Evolutionary conservation across 2,113 vertebrate genomes (phyloP), one percentile per base, ranked within the genome.

Genomic region (Ranitomeya imitator): DNA sequence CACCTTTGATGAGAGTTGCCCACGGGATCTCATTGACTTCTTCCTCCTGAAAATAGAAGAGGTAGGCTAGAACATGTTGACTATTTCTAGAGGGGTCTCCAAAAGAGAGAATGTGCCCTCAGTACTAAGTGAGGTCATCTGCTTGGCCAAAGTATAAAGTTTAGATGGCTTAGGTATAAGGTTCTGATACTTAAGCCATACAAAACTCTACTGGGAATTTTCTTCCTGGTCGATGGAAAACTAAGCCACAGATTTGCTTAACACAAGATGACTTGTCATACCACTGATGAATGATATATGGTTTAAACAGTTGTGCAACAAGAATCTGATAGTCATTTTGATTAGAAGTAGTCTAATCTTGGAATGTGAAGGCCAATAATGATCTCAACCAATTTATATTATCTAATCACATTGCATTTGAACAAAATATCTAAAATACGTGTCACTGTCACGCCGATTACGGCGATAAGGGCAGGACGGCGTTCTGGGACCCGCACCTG

Each of bases 11-110:
- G 89, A 90, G 0, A 92, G 7, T 80, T 92, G 90, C 18, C 96
- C 95, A 2, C 91, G 94, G 88, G 97, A 97, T 89, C 97, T 92
- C 80, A 95, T 96, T 0, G 96, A 97, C 93, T 95, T 95, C 87
- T 97, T 96, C 88, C 95, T 97, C 86, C 88, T 83, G 51, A 94
- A 93, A 92, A 93, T 95, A 4, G 69, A 93, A 37, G 93, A 96
- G 95, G 96, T 96, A 89, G 91, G 90, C n/a, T 51, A 60, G 15
- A 18, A 23, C 55, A 59, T 19, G 3, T 26, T 54, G 11, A 9
- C 14, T 73, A 16, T 73, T 12, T 73, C 3, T 73, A 45, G 37
- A 45, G 37, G 37, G 5, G 37, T 45, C 37, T 45, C 37, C 37
- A 45, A 45, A 45, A 45, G 37, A 5, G 37, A 45, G 37, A 45